These are phyloP conservation scores for Macquaria australasica DNA, from an alignment of 2,113 vertebrate species.

Conservation along the genomic window DNA sequence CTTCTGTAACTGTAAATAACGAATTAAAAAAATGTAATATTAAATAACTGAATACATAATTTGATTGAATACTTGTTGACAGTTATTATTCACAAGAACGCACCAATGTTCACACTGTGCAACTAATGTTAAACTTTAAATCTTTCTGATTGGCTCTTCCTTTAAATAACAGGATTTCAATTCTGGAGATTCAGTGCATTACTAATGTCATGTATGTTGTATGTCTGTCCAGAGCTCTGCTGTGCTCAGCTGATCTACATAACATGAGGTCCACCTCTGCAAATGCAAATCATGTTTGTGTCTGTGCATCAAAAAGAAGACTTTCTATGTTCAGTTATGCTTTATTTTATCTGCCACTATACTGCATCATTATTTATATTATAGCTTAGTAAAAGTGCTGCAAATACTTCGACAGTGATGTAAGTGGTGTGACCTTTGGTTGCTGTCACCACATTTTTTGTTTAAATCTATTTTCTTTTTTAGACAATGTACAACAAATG, in stretches of 20 bases:
- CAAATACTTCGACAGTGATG: neutral
- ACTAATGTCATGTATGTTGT: no score
- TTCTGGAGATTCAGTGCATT: neutral
- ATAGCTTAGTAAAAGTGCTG: neutral
- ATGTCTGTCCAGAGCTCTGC: neutral
- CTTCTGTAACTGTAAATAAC: no score
- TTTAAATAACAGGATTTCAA: neutral
- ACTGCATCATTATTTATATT: neutral
- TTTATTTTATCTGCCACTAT: neutral
- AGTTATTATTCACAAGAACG: neutral
- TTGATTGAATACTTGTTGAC: no score
- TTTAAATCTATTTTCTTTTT: conserved; percentile 6
- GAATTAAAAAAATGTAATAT: no score
- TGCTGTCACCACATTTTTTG: neutral
- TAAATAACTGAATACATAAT: no score
- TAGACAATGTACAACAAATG: neutral
- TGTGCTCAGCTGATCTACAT: neutral
- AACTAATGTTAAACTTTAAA: neutral
- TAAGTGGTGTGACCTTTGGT: neutral
- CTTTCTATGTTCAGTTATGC: neutral
- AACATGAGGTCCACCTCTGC: neutral
- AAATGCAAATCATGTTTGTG: neutral
- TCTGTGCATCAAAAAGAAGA: neutral
- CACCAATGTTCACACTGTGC: neutral
- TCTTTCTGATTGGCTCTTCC: neutral